Percentiles rank a stretch among this genome's conserved stretches.
Evolutionary conservation across 2,113 vertebrate species (phyloP).

Genomic region (Cromileptes altivelis): DNA sequence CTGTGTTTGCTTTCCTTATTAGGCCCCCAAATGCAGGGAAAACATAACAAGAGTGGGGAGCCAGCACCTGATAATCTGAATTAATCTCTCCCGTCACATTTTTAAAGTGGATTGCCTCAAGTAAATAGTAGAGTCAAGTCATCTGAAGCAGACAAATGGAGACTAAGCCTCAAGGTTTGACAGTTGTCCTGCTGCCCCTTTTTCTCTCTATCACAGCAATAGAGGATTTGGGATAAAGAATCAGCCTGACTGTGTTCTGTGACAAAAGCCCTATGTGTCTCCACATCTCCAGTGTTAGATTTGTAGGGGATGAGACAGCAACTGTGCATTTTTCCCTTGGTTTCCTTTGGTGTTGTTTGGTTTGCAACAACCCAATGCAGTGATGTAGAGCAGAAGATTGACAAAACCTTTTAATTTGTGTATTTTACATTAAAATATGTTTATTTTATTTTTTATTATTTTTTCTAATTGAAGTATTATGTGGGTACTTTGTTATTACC

Average conservation of each 20-base stretch:
- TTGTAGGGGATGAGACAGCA: not conserved
- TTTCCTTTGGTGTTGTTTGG: too few species aligned
- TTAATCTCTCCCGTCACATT: constrained; percentile 80
- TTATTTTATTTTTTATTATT: not conserved
- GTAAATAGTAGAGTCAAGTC: constrained; percentile 43
- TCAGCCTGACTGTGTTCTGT: not conserved
- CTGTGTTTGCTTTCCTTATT: constrained; percentile 78
- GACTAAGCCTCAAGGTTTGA: not conserved
- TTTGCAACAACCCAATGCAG: not conserved
- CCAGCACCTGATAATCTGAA: constrained; percentile 83
- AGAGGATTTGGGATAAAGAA: not conserved
- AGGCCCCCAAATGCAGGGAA: constrained; percentile 61
- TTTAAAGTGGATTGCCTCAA: not conserved
- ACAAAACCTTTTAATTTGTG: too few species aligned
- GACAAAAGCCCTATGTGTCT: not conserved
- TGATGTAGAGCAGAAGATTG: not conserved
- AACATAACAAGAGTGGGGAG: constrained; percentile 62
- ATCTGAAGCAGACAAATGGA: not conserved
- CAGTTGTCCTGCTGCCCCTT: constrained; percentile 8
- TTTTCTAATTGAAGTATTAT: not conserved
- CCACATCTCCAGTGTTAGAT: not conserved
- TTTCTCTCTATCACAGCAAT: not conserved
- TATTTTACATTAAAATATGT: not conserved
- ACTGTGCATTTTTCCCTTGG: not conserved
- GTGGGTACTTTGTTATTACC: not conserved